These are phyloP conservation scores for Dipodomys ordii DNA, from an alignment of 2,113 vertebrate species.

Conservation along the genomic window DNA sequence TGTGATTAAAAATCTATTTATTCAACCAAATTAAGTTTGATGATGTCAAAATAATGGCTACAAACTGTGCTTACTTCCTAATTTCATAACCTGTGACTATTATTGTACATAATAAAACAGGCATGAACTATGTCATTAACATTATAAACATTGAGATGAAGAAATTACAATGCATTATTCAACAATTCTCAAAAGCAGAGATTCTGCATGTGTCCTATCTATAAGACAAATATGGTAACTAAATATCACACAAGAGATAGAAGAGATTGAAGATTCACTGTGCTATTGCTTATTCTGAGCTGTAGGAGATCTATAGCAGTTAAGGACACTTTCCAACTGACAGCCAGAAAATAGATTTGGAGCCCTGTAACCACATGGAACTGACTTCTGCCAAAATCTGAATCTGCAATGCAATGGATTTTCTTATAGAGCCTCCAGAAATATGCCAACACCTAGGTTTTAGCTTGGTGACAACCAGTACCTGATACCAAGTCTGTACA, in stretches of 20 bases:
- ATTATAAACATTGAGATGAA: neutral
- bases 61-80: neutral
- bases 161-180: neutral
- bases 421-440: neutral
- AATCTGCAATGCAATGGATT: neutral
- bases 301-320: neutral
- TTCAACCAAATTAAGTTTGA: neutral
- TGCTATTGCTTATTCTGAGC: neutral
- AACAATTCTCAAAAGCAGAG: neutral
- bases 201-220: neutral
- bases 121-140: neutral
- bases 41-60: neutral
- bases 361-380: neutral
- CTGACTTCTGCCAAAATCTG: neutral
- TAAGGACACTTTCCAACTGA: neutral
- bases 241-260: neutral
- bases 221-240: neutral
- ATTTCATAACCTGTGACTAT: neutral
- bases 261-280: neutral
- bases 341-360: neutral
- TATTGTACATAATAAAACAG: neutral
- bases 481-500: neutral
- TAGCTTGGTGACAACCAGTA: neutral
- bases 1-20: neutral
- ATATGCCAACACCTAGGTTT: neutral